These are phyloP conservation scores for Ellobius talpinus DNA, from an alignment of 2,113 vertebrate genomes.

Conservation along the genomic window DNA sequence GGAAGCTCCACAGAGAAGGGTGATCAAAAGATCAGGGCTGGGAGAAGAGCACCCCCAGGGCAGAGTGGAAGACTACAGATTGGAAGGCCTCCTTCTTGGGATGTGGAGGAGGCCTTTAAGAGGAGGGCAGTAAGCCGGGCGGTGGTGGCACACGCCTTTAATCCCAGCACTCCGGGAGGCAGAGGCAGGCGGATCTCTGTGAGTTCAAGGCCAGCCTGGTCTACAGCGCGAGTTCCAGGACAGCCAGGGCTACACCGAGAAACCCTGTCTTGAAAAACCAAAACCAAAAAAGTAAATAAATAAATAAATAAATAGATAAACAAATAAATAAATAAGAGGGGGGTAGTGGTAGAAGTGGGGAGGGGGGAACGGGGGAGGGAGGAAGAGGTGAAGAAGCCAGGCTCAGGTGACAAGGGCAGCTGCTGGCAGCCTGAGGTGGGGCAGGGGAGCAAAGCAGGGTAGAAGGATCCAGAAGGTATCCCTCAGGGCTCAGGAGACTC, in stretches of 20 bases:
- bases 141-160: too few species aligned
- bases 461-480: constrained; percentile 50
- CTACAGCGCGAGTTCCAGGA: too few species aligned
- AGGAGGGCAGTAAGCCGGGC: neutral
- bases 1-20: neutral
- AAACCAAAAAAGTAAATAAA: too few species aligned
- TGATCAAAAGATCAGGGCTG: neutral
- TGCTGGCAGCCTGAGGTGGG: constrained; percentile 13
- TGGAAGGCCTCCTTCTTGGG: neutral
- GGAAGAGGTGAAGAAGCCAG: neutral
- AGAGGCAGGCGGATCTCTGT: too few species aligned
- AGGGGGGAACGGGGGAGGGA: too few species aligned
- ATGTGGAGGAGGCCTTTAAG: neutral
- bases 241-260: too few species aligned
- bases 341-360: neutral
- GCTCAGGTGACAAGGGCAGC: neutral
- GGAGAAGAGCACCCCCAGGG: neutral
- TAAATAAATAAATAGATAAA: too few species aligned
- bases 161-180: too few species aligned
- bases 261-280: too few species aligned
- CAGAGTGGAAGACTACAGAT: constrained; percentile 65
- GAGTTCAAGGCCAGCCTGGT: too few species aligned
- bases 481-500: constrained; percentile 66
- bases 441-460: neutral
- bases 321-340: neutral